Percentiles rank a stretch among this genome's conserved stretches.
Evolutionary conservation across 2,113 vertebrate species (phyloP).

Genomic region (Bungarus multicinctus): DNA sequence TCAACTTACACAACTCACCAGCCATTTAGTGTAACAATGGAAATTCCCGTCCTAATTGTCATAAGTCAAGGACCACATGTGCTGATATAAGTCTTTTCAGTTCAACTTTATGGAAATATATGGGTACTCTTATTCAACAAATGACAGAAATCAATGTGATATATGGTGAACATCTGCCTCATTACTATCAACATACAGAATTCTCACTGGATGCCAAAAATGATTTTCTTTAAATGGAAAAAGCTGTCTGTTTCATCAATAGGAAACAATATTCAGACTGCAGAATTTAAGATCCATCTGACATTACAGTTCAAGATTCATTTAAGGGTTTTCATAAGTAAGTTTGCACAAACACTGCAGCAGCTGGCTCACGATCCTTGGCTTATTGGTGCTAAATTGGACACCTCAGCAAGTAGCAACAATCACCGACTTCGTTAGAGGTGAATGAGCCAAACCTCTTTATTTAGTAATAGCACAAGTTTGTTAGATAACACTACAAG

Average conservation of each 20-base stretch:
- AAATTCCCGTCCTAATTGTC: not conserved
- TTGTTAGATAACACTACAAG: not conserved
- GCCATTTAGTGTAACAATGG: not conserved
- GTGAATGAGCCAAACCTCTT: too few relatives aligned
- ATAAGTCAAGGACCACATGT: not conserved
- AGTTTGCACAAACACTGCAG: not conserved
- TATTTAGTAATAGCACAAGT: not conserved
- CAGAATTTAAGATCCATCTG: not conserved
- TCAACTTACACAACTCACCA: not conserved
- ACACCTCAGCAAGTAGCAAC: too few relatives aligned
- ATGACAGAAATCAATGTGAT: not conserved
- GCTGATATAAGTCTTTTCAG: not conserved
- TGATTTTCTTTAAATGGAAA: not conserved
- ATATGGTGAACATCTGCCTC: not conserved
- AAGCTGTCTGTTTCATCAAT: not conserved
- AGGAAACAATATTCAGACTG: not conserved
- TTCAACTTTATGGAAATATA: not conserved
- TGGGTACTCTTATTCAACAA: not conserved
- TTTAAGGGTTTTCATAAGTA: not conserved
- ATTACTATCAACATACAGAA: not conserved
- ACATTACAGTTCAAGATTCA: not conserved
- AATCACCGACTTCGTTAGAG: too few relatives aligned
- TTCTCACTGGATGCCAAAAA: not conserved
- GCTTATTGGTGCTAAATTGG: too few relatives aligned
- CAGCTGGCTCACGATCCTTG: not conserved